Base-by-base conservation (phyloP, 2,888 invertebrate genomes). In the Machimus atricapillus region DNA sequence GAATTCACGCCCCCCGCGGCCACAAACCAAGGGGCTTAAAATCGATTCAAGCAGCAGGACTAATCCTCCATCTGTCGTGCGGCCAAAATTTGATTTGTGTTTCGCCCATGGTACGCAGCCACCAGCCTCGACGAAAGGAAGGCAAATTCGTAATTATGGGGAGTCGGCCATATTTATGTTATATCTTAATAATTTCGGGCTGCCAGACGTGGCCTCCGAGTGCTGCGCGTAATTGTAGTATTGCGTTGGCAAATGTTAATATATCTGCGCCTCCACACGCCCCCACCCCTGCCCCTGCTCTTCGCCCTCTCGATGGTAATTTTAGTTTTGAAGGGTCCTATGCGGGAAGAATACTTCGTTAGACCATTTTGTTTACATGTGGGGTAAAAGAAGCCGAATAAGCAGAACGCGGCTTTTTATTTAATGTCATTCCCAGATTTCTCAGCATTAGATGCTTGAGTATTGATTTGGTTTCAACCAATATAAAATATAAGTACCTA, bases 1-100 rank as follows among this genome's bases (percentile, higher is more conserved):
- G 73, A 66, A 74, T 85, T 85, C 31, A 85, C 85, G 85, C 85
- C 85, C 85, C 85, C 85, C 85, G 74, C 85, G 46, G 85, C 85
- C 85, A 85, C 85, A 85, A 85, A 85, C 27, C 74, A 85, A 74
- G 85, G 85, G 73, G 27, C 43, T 74, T 34, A 37, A 31, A 43
- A 85, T 73, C 43, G 74, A 73, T 85, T 85, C 74, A 46, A 66
- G 85, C 74, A 74, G 43, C 43, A 74, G 27, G 46, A 74, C 85
- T 74, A 85, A 85, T 85, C 46, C 74, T 74, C 85, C 85, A 85
- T 85, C 85, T 85, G 85, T 73, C 85, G 85, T 85, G 27, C 58
- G 74, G 27, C 43, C 85, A 37, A 74, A 85, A 85, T 85, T 85
- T 74, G 74, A 46, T 85, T 85, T 85, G 74, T 74, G 74, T 74